Evolutionary conservation across 2,888 invertebrate genomes (phyloP).

Genomic region (Crossocerus cetratus): DNA sequence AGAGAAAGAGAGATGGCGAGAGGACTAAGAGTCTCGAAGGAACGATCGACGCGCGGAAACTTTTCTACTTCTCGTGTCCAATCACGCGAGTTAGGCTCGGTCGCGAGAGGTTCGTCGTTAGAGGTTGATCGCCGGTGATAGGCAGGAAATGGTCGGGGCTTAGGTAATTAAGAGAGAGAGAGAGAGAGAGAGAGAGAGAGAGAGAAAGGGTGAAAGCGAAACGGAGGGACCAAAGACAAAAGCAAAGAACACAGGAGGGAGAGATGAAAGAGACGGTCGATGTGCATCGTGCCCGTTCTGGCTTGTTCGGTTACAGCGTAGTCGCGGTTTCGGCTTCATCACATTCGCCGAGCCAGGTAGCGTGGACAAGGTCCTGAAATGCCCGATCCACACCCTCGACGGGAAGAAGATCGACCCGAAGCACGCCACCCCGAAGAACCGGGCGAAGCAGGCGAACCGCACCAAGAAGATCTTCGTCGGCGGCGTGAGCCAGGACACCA

Average conservation of each 20-base stretch:
- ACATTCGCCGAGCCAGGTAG: constrained; percentile 94
- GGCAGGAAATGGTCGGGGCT: background rate
- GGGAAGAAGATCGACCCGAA: constrained; percentile 97
- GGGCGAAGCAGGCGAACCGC: constrained; percentile 90
- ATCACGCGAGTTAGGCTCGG: too few relatives aligned
- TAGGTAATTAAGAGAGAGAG: constrained; percentile 4
- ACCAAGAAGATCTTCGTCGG: constrained; percentile 96
- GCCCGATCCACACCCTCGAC: constrained; percentile 93
- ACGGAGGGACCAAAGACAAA: background rate
- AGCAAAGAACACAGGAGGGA: constrained; percentile 14
- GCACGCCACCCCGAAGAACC: constrained; percentile 94
- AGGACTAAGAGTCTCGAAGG: background rate
- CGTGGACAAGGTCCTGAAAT: constrained; percentile 93
- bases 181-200: constrained; percentile 7
- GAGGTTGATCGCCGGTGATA: background rate
- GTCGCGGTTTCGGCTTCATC: constrained; percentile 96
- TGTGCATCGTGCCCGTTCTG: constrained; percentile 65
- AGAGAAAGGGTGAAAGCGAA: background rate
- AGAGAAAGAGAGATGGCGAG: constrained; percentile 4
- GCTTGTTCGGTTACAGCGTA: constrained; percentile 83
- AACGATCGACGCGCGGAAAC: background rate
- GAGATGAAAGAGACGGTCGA: constrained; percentile 51
- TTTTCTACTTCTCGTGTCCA: constrained; percentile 6
- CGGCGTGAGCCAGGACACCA: constrained; percentile 94
- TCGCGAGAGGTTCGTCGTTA: background rate